Conservation (phyloP, 2,113 vertebrate species). For the Perccottus glenii region DNA sequence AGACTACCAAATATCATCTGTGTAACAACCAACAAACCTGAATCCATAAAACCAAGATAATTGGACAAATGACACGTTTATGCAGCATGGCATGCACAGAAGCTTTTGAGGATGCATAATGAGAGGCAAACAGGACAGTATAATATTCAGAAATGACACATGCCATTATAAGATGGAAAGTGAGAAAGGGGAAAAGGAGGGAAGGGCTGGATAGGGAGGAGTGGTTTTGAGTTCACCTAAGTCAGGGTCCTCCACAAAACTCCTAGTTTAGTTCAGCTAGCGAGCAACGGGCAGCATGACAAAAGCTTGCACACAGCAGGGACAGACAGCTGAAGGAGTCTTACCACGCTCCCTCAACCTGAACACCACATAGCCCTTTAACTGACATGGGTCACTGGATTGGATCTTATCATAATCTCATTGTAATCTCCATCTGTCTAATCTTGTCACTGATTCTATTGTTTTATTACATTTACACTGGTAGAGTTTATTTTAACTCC, state of each 20-base stretch:
- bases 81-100: conserved; percentile 41
- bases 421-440: conserved; percentile 11
- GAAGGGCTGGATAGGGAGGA: conserved; percentile 27
- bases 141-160: conserved; percentile 22
- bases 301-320: conserved; percentile 76
- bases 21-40: conserved; percentile 2
- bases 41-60: conserved; percentile 15
- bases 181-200: conserved; percentile 26
- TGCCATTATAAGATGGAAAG: conserved; percentile 21
- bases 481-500: background rate
- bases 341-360: conserved; percentile 72
- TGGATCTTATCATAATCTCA: conserved; percentile 22
- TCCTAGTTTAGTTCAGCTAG: conserved; percentile 59
- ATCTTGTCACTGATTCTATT: conserved; percentile 4
- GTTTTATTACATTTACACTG: conserved; percentile 1
- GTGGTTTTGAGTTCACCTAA: conserved; percentile 47
- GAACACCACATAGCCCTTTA: conserved; percentile 29
- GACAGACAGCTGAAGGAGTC: conserved; percentile 72
- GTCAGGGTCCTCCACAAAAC: conserved; percentile 49
- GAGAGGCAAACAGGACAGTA: conserved; percentile 20
- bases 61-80: conserved; percentile 22
- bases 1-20: conserved; percentile 1
- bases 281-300: conserved; percentile 69
- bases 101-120: conserved; percentile 41
- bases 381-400: conserved; percentile 1